Evolutionary conservation across 2,888 invertebrate species (phyloP), one percentile per base, ranked within the genome.

Genomic region (Boloria selene): DNA sequence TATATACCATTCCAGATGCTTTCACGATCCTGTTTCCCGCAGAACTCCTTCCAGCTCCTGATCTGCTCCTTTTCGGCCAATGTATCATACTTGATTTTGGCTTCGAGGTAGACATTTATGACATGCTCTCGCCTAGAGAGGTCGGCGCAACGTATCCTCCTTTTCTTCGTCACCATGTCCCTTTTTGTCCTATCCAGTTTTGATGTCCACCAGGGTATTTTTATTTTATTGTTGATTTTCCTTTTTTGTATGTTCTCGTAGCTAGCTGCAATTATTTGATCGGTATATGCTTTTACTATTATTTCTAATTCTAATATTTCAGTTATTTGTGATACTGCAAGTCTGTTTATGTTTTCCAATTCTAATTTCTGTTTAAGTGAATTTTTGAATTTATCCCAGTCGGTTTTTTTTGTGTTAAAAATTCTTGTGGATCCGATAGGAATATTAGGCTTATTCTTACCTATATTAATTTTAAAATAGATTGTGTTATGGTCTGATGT

Each of bases 1-100:
- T 71, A 71, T 2, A 67, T 68, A 2, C 69, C 72, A 7, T 74
- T 71, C 74, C 71, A 71, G 7, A 70, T 17, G 2, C 62, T 50
- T 18, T 74, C 73, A 17, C 49, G 54, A 0, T 69, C 64, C 38
- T 70, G 71, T 45, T 53, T 65, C n/a, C 14, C 16, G 42, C 70
- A 71, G 53, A 71, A 73, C 13, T 56, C 58, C 49, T 69, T 71
- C 70, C 70, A 71, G 50, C 68, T 68, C 0, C 22, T 38, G 1
- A 13, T 59, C 47, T 69, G 50, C 2, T 51, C 53, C 13, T 16
- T 17, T 22, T 7, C n/a, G n/a, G 44, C 52, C 13, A 45, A 5
- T 14, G 17, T 7, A 13, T 69, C 58, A 17, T 71, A 70, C n/a
- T 14, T 18, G 14, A 51, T 6, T 1, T 47, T 26, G 2, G n/a